A percentile compares a stretch with the other conserved stretches of the same genome.
phyloP scores from a whole-genome alignment of 2,888 invertebrate species.

The Onchidella celtica region DNA sequence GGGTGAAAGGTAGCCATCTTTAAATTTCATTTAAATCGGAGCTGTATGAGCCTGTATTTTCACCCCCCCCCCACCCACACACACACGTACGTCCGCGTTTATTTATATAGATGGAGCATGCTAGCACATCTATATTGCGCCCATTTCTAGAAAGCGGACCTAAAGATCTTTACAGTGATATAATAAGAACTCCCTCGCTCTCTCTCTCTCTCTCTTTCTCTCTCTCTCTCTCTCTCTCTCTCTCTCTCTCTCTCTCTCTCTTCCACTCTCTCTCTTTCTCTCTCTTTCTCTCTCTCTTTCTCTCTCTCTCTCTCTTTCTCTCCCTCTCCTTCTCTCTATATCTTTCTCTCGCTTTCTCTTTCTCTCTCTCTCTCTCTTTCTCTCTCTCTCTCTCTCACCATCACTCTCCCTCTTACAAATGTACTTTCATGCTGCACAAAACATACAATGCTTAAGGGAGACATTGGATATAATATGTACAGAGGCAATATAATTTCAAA shows the following conservation, averaged over 20 bases:
- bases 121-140: too few relatives aligned
- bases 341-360: too few relatives aligned
- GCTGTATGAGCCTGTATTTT: too few relatives aligned
- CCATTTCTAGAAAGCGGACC: too few relatives aligned
- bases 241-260: slow-evolving; percentile 4
- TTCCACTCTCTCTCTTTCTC: neutral
- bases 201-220: neutral
- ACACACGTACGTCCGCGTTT: too few relatives aligned
- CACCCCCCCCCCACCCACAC: neutral
- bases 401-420: neutral
- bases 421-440: too few relatives aligned
- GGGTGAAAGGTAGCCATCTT: too few relatives aligned
- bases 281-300: slow-evolving; percentile 12
- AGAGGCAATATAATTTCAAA: too few relatives aligned
- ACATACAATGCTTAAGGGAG: too few relatives aligned
- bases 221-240: slow-evolving; percentile 20
- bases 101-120: too few relatives aligned
- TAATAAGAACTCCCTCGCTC: neutral
- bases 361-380: neutral
- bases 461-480: too few relatives aligned
- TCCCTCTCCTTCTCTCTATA: slow-evolving; percentile 11
- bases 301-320: slow-evolving; percentile 23
- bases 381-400: neutral
- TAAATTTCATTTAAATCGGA: too few relatives aligned
- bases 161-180: neutral